A percentile compares a stretch with the other conserved stretches of the same genome.
phyloP scores from a whole-genome alignment of 1,140 invertebrate genomes.

The Tetragonula clypearis region DNA sequence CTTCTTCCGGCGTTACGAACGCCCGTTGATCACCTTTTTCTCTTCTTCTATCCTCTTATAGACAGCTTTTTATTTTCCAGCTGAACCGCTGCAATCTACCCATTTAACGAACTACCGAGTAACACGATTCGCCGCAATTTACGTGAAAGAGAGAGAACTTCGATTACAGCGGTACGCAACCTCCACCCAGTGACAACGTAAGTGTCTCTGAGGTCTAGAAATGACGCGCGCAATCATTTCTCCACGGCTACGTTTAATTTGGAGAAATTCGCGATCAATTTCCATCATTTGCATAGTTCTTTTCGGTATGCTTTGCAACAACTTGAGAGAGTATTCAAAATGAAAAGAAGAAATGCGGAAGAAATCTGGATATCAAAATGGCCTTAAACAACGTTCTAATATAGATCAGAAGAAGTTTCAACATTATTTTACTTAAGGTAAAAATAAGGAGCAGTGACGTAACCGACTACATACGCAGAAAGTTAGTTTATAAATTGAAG shows the following conservation, averaged over 20 bases:
- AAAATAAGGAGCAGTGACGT: no score
- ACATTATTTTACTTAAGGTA: no score
- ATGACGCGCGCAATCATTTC: neutral
- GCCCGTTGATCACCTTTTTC: constrained; percentile 25
- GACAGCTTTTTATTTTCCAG: constrained; percentile 30
- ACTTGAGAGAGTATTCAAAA: no score
- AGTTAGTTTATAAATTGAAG: no score
- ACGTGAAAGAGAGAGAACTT: neutral
- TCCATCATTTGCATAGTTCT: no score
- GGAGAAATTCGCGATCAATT: neutral
- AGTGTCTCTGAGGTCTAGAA: neutral
- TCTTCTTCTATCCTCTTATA: neutral
- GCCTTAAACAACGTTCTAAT: no score
- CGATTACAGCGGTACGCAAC: neutral
- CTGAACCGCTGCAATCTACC: constrained; percentile 35
- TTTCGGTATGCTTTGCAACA: no score
- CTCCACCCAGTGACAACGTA: neutral
- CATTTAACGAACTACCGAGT: constrained; percentile 47
- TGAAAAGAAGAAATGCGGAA: no score
- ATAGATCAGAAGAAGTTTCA: no score
- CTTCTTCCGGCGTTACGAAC: constrained; percentile 37
- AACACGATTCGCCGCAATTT: neutral
- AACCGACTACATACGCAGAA: no score
- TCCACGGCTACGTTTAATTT: neutral
- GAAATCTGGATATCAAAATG: no score